Evolutionary conservation across 1,140 invertebrate species (phyloP).

Genomic region (Heliothis subflexa): DNA sequence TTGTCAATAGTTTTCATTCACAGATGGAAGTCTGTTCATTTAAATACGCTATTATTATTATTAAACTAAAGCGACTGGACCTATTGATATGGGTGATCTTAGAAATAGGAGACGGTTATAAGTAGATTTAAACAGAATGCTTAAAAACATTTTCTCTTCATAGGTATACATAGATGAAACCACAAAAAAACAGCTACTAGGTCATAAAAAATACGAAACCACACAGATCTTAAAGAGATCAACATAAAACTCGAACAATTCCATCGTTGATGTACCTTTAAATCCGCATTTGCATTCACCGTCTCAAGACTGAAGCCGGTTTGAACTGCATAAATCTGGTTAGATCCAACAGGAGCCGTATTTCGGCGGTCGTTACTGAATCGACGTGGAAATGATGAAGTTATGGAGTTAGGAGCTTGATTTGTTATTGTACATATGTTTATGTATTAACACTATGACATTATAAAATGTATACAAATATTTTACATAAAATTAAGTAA

Average conservation of each 20-base stretch:
- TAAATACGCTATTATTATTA: too few species aligned
- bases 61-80: too few species aligned
- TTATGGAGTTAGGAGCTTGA: conserved; percentile 33
- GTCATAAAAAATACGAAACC: not conserved
- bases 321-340: conserved; percentile 66
- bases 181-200: not conserved
- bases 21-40: too few species aligned
- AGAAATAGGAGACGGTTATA: too few species aligned
- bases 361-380: conserved; percentile 56
- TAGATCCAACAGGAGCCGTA: conserved; percentile 58
- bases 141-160: not conserved
- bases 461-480: too few species aligned
- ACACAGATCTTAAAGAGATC: conserved; percentile 21
- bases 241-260: conserved; percentile 47
- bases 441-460: conserved; percentile 27
- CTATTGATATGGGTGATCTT: too few species aligned
- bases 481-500: too few species aligned
- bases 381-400: not conserved
- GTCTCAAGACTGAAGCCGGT: conserved; percentile 44
- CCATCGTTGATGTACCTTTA: conserved; percentile 41
- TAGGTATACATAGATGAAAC: not conserved
- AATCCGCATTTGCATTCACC: conserved; percentile 49
- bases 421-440: conserved; percentile 30
- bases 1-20: too few species aligned
- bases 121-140: too few species aligned